A percentile compares a stretch with the other conserved stretches of the same genome.
Evolutionary conservation across 2,113 vertebrate species (phyloP).

Genomic region (Tetraodon nigroviridis): DNA sequence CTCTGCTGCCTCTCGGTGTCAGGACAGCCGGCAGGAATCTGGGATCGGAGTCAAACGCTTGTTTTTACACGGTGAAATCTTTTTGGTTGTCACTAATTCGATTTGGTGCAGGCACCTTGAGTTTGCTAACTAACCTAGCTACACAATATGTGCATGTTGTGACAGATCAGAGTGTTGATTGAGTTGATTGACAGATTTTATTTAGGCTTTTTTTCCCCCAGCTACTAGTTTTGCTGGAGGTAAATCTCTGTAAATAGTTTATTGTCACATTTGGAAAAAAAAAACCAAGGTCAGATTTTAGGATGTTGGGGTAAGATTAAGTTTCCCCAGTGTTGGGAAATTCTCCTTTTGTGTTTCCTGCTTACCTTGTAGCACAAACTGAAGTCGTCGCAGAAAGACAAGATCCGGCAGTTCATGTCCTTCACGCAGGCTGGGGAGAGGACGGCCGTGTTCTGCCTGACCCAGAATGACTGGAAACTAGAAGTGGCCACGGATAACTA

Average conservation of each 20-base stretch:
- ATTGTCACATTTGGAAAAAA: too few relatives aligned
- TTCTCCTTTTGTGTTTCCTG: conserved; percentile 1
- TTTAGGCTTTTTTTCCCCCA: too few relatives aligned
- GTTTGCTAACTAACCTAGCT: neutral
- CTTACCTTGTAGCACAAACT: conserved; percentile 81
- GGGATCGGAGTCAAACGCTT: conserved; percentile 21
- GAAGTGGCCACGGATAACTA: conserved; percentile 91
- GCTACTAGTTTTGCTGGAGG: too few relatives aligned
- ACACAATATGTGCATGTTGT: too few relatives aligned
- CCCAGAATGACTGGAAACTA: conserved; percentile 94
- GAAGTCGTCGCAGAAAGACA: conserved; percentile 94
- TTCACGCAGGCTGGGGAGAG: conserved; percentile 90
- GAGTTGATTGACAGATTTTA: too few relatives aligned
- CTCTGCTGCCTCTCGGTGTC: conserved; percentile 27
- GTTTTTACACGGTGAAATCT: conserved; percentile 33
- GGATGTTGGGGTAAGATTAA: neutral
- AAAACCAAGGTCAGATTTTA: neutral
- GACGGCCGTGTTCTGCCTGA: conserved; percentile 88
- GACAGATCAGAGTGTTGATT: too few relatives aligned
- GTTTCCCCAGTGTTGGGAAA: too few relatives aligned
- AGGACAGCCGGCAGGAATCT: neutral
- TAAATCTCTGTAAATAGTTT: too few relatives aligned
- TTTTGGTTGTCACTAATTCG: conserved; percentile 36
- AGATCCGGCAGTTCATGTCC: conserved; percentile 91
- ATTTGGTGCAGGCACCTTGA: conserved; percentile 20